These are phyloP conservation scores for Apamea epomidion DNA, from an alignment of 2,888 invertebrate species.

Conservation along the genomic window DNA sequence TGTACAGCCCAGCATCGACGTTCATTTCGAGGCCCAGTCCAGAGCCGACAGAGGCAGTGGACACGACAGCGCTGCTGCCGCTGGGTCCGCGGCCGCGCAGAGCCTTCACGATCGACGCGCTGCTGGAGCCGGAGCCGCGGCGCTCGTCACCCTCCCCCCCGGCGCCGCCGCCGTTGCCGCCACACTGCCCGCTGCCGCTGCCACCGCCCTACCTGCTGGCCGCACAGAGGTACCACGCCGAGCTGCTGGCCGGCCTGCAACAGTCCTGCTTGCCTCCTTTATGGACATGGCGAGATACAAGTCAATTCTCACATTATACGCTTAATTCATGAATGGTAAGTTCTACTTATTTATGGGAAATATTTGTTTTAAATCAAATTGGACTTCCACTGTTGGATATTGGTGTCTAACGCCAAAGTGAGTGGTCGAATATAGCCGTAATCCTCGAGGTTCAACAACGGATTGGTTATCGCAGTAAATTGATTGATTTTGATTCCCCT, in stretches of 20 bases:
- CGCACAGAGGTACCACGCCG: constrained; percentile 88
- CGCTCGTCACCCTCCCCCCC: constrained; percentile 74
- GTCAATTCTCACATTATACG: constrained; percentile 89
- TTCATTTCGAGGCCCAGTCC: constrained; percentile 77
- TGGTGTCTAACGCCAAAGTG: background rate
- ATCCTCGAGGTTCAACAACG: background rate
- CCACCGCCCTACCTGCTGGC: constrained; percentile 86
- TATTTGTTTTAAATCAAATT: background rate
- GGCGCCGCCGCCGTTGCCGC: constrained; percentile 73
- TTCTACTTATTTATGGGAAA: constrained; percentile 29
- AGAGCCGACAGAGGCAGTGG: constrained; percentile 77
- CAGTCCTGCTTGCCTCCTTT: constrained; percentile 87
- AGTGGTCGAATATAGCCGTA: too few species aligned
- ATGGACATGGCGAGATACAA: constrained; percentile 88
- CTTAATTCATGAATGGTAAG: constrained; percentile 90
- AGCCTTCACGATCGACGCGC: constrained; percentile 81
- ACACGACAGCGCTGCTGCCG: constrained; percentile 77
- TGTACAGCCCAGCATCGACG: constrained; percentile 90
- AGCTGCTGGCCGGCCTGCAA: constrained; percentile 86
- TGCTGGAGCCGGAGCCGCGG: constrained; percentile 81
- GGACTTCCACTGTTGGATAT: background rate
- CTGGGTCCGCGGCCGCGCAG: constrained; percentile 77
- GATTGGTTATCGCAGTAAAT: background rate
- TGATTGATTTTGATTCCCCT: background rate
- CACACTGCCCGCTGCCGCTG: constrained; percentile 84